Conservation (phyloP, 92 coral and sea anemone species). For the Epizoanthus ramosus region DNA sequence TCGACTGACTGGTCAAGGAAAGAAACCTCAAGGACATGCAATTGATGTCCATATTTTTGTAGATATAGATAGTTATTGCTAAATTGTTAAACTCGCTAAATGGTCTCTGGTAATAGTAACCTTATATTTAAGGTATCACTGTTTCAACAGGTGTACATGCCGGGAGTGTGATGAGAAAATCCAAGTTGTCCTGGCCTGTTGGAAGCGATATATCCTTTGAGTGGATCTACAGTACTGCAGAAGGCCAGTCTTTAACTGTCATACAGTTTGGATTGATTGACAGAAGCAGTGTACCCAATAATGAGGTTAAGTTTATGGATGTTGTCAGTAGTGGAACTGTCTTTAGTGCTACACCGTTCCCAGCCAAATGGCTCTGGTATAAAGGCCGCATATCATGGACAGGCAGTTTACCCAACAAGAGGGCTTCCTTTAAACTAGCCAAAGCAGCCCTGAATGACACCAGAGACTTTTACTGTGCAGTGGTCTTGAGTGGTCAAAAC, state of each 20-base stretch:
- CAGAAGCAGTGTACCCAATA: no score
- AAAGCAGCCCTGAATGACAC: no score
- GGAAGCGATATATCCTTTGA: not conserved
- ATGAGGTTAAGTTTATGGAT: not conserved
- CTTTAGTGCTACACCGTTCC: not conserved
- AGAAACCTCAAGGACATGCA: no score
- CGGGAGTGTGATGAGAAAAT: not conserved
- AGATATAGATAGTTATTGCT: no score
- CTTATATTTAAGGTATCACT: no score
- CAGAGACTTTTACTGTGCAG: no score
- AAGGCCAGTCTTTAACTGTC: not conserved
- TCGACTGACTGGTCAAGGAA: no score
- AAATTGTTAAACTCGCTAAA: no score
- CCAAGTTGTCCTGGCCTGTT: not conserved
- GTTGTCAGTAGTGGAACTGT: not conserved
- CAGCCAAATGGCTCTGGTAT: not conserved
- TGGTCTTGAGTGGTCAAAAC: no score
- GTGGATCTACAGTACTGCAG: not conserved
- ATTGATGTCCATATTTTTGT: no score
- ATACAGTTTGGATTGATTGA: conserved; percentile 11
- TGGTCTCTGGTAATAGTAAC: no score
- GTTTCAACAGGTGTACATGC: not conserved
- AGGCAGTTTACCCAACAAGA: not conserved
- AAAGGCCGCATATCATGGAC: not conserved
- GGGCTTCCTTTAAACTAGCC: not conserved